Percentiles rank a stretch among this genome's conserved stretches.
Conservation (phyloP, 1,140 invertebrate genomes). For the Drosophila guanche region DNA sequence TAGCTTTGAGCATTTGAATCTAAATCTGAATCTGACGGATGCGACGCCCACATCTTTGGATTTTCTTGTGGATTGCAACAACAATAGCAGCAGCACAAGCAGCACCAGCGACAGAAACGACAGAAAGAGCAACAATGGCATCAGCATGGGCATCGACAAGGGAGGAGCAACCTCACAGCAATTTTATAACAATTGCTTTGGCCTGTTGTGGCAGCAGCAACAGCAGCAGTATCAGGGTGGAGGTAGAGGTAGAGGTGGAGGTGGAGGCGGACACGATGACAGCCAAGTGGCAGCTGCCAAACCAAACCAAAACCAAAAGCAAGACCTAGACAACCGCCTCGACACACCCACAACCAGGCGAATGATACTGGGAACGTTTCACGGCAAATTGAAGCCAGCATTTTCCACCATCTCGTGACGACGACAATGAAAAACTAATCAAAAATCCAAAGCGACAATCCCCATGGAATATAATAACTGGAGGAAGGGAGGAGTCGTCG, state of each 20-base stretch:
- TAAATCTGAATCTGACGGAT: conserved; percentile 79
- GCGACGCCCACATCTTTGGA: conserved; percentile 67
- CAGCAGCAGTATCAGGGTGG: not conserved
- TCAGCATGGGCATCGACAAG: too few relatives aligned
- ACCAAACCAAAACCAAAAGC: conserved; percentile 12
- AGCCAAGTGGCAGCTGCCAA: conserved; percentile 72
- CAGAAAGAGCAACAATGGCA: conserved; percentile 41
- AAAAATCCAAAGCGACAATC: conserved; percentile 9
- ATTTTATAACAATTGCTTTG: conserved; percentile 76
- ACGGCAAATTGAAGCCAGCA: conserved; percentile 72
- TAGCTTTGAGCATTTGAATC: conserved; percentile 81
- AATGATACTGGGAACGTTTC: conserved; percentile 68
- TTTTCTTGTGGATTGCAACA: conserved; percentile 74
- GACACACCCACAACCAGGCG: conserved; percentile 64
- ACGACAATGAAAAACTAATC: conserved; percentile 48
- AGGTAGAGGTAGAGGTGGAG: conserved; percentile 33
- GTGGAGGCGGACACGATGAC: conserved; percentile 46
- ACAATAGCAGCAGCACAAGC: conserved; percentile 47
- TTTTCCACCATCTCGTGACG: conserved; percentile 79
- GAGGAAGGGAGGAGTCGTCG: not conserved
- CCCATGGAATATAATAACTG: too few relatives aligned
- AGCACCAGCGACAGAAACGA: conserved; percentile 26
- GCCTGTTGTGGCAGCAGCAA: conserved; percentile 65
- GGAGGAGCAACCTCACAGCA: conserved; percentile 7
- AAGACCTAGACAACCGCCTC: conserved; percentile 39